Evolutionary conservation across 2,797 vertebrate species (phyloP).

Genomic region (Onychomys arenicola): DNA sequence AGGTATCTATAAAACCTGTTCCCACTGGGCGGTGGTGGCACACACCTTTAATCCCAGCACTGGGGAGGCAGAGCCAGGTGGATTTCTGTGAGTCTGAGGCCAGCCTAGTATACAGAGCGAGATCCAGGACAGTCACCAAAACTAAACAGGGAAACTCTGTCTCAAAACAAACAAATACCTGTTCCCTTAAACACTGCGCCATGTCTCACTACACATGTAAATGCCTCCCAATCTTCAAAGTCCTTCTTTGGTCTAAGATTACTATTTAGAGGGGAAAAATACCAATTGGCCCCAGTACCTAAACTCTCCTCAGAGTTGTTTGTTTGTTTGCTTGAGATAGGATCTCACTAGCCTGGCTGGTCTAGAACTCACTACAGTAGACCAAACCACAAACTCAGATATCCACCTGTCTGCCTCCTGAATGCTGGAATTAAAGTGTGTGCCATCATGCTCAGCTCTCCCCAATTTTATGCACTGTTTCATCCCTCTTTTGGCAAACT

Average conservation of each 20-base stretch:
- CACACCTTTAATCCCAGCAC: too few species aligned
- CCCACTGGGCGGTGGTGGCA: too few species aligned
- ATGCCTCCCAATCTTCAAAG: neutral
- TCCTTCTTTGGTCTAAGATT: constrained; percentile 37
- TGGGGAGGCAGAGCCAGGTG: too few species aligned
- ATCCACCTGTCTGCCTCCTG: neutral
- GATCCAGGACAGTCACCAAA: too few species aligned
- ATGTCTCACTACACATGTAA: constrained; percentile 18
- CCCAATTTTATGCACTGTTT: neutral
- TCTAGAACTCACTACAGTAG: neutral
- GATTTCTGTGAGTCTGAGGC: too few species aligned
- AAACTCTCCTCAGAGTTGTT: neutral
- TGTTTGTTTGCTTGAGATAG: neutral
- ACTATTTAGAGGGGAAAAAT: neutral
- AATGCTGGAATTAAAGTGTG: neutral
- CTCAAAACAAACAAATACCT: neutral
- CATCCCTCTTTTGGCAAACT: neutral
- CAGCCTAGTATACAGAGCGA: too few species aligned
- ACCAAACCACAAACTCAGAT: neutral
- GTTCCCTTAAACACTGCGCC: neutral
- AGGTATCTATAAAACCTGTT: neutral
- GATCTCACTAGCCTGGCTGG: neutral
- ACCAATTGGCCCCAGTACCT: neutral
- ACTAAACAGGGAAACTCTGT: too few species aligned
- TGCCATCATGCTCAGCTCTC: neutral